Evolutionary conservation across 2,113 vertebrate species (phyloP).

Genomic region (Salvelinus alpinus): DNA sequence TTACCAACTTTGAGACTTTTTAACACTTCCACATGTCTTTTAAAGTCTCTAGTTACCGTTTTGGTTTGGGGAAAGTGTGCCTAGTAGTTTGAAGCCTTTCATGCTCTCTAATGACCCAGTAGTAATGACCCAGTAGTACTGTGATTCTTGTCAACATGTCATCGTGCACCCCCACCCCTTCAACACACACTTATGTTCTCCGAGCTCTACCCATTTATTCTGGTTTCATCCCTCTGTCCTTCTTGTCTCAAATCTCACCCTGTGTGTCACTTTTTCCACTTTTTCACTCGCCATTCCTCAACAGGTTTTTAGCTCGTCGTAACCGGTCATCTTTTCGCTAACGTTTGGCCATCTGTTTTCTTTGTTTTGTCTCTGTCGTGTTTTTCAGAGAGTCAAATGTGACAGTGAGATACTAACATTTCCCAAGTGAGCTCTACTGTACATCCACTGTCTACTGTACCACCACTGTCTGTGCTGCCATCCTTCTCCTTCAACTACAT

Average conservation of each 20-base stretch:
- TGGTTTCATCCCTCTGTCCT: background rate
- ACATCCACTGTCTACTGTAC: constrained; percentile 15
- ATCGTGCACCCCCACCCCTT: background rate
- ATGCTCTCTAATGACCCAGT: background rate
- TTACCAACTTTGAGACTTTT: background rate
- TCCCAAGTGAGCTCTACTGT: constrained; percentile 34
- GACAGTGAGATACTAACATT: constrained; percentile 66
- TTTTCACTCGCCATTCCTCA: background rate
- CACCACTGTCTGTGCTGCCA: background rate
- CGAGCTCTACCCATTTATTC: background rate
- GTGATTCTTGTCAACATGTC: background rate
- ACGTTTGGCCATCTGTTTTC: constrained; percentile 16
- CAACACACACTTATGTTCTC: background rate
- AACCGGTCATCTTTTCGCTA: constrained; percentile 24
- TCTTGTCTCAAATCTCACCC: background rate
- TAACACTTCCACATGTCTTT: background rate
- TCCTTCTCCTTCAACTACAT: constrained; percentile 3
- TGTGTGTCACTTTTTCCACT: background rate
- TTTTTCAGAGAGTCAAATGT: constrained; percentile 75
- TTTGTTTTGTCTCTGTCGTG: constrained; percentile 27
- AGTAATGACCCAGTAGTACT: background rate
- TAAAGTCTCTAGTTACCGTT: background rate
- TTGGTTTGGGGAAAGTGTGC: background rate
- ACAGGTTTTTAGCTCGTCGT: background rate
- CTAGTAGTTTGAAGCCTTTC: background rate